Percentiles rank a stretch among this genome's conserved stretches.
phyloP scores from a whole-genome alignment of 2,797 vertebrate species.

The Varecia variegata region DNA sequence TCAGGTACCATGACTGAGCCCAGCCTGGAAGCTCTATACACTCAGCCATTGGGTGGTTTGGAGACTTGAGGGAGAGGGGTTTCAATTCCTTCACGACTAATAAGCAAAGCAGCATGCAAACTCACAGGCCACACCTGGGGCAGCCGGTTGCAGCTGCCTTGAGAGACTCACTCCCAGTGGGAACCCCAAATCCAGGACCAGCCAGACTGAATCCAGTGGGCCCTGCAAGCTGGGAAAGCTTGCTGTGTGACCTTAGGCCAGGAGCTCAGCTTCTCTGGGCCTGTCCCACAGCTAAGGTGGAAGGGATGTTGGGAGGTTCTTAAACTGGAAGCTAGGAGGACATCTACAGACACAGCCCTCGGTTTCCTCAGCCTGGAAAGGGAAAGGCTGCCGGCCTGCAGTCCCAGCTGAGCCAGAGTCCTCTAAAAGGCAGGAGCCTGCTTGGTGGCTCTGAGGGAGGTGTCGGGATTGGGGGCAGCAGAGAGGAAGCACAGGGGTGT shows the following conservation, averaged over 20 bases:
- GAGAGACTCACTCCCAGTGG: neutral
- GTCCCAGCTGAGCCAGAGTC: neutral
- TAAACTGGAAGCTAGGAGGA: neutral
- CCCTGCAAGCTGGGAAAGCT: neutral
- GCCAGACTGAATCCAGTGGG: neutral
- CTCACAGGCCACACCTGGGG: slow-evolving; percentile 44
- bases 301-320: neutral
- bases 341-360: neutral
- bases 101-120: slow-evolving; percentile 71
- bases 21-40: slow-evolving; percentile 18
- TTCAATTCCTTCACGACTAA: neutral
- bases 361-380: neutral
- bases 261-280: neutral
- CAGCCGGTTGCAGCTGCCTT: neutral
- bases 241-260: neutral
- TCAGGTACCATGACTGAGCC: slow-evolving; percentile 6
- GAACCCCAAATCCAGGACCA: slow-evolving; percentile 16
- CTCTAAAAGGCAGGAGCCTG: neutral
- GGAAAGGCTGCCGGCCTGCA: neutral
- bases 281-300: neutral
- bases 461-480: neutral
- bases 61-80: neutral
- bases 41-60: slow-evolving; percentile 37
- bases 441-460: neutral
- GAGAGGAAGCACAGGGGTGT: neutral